These are phyloP conservation scores for Proterorhinus semilunaris DNA, from an alignment of 2,113 vertebrate species.

Conservation along the genomic window DNA sequence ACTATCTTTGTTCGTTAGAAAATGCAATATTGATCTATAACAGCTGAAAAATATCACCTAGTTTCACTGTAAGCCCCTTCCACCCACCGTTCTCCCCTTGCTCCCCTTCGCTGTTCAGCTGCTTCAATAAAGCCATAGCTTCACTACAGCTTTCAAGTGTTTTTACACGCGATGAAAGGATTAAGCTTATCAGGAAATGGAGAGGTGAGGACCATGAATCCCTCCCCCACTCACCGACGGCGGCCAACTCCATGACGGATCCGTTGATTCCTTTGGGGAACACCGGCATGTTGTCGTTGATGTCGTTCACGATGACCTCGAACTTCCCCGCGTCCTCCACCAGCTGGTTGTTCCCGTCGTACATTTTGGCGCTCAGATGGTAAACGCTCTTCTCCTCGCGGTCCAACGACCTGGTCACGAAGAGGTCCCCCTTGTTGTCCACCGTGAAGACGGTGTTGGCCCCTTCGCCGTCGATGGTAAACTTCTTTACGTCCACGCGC, in stretches of 20 bases:
- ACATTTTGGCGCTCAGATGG: conserved; percentile 78
- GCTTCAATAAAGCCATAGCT: too few species aligned
- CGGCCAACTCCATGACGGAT: conserved; percentile 85
- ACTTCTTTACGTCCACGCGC: conserved; percentile 64
- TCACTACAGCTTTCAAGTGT: too few species aligned
- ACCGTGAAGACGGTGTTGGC: conserved; percentile 84
- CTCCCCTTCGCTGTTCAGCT: too few species aligned
- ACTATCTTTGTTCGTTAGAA: too few species aligned
- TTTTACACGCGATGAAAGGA: too few species aligned
- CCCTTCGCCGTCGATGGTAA: conserved; percentile 81
- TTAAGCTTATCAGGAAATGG: too few species aligned
- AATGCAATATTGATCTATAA: too few species aligned
- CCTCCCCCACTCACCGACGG: conserved; percentile 68
- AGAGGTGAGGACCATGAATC: too few species aligned
- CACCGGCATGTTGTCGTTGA: conserved; percentile 89
- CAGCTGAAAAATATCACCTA: too few species aligned
- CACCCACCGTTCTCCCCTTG: too few species aligned
- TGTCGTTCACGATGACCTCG: conserved; percentile 83
- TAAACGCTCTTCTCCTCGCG: conserved; percentile 84
- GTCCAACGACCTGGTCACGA: conserved; percentile 81
- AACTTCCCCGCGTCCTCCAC: conserved; percentile 82
- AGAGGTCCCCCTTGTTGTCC: conserved; percentile 80
- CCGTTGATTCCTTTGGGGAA: conserved; percentile 80
- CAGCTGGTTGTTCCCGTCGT: conserved; percentile 68
- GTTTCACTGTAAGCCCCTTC: too few species aligned